Percentiles rank a stretch among this genome's conserved stretches.
These are phyloP conservation scores for Sebastes oblongus DNA, from an alignment of 2,797 vertebrate genomes.

Conservation along the genomic window DNA sequence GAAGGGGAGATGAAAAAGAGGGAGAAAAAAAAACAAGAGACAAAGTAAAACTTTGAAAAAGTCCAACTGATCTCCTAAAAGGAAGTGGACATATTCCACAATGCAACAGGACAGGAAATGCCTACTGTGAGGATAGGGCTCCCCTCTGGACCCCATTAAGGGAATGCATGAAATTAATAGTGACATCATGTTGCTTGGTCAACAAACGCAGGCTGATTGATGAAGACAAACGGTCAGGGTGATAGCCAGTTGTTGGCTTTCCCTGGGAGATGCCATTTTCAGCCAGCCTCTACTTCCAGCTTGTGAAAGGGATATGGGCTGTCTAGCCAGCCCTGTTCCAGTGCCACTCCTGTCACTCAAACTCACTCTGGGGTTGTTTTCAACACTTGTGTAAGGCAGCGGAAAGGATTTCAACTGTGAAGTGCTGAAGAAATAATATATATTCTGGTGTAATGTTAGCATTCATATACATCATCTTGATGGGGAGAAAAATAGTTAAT, in stretches of 20 bases:
- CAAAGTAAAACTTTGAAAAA: slow-evolving; percentile 73
- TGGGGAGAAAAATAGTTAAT: neutral
- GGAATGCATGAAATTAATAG: slow-evolving; percentile 89
- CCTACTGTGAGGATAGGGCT: slow-evolving; percentile 81
- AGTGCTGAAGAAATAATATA: slow-evolving; percentile 31
- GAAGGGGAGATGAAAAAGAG: slow-evolving; percentile 63
- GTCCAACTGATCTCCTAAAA: slow-evolving; percentile 76
- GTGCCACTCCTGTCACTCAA: slow-evolving; percentile 73
- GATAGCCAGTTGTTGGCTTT: slow-evolving; percentile 85
- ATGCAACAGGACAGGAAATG: slow-evolving; percentile 81
- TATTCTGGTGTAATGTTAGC: slow-evolving; percentile 24
- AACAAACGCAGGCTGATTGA: slow-evolving; percentile 89
- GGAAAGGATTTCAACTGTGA: slow-evolving; percentile 40
- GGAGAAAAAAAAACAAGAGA: slow-evolving; percentile 50
- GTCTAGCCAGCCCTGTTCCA: slow-evolving; percentile 51
- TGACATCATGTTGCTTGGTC: slow-evolving; percentile 88
- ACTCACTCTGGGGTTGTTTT: slow-evolving; percentile 52
- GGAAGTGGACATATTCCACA: slow-evolving; percentile 81
- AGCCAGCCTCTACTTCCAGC: slow-evolving; percentile 68
- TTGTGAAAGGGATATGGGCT: slow-evolving; percentile 79
- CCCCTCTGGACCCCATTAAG: slow-evolving; percentile 83
- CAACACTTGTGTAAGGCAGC: slow-evolving; percentile 47
- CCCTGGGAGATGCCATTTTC: slow-evolving; percentile 81
- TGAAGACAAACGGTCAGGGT: slow-evolving; percentile 87
- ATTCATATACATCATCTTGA: slow-evolving; percentile 10